phyloP scores from a whole-genome alignment of 2,888 invertebrate species.

The Aplocera efformata region DNA sequence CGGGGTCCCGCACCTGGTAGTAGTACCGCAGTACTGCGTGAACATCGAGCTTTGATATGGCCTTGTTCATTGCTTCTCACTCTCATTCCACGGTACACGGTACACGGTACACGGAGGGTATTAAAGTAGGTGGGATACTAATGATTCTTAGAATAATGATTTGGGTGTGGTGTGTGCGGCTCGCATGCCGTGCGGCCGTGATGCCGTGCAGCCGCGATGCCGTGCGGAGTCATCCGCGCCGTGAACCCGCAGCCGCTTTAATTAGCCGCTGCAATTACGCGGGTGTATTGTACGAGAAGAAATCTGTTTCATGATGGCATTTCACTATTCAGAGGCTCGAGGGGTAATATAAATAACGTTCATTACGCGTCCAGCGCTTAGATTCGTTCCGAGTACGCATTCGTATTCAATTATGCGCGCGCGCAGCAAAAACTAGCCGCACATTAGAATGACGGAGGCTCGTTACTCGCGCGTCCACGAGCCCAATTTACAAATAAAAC shows the following conservation, averaged over 20 bases:
- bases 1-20: too few relatives aligned
- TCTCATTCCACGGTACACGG: too few relatives aligned
- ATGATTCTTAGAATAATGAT: too few relatives aligned
- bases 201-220: not conserved
- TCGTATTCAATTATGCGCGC: conserved; percentile 70
- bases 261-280: conserved; percentile 15
- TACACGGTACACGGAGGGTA: too few relatives aligned
- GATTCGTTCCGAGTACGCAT: conserved; percentile 63
- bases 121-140: too few relatives aligned
- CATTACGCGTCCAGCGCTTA: conserved; percentile 56
- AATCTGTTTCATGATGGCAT: conserved; percentile 27
- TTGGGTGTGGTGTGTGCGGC: too few relatives aligned
- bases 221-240: not conserved
- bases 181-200: too few relatives aligned
- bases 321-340: conserved; percentile 22
- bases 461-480: conserved; percentile 34
- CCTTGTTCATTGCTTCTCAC: too few relatives aligned
- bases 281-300: conserved; percentile 21
- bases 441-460: conserved; percentile 69
- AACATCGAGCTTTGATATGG: too few relatives aligned
- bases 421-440: conserved; percentile 67
- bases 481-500: conserved; percentile 78
- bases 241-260: conserved; percentile 9
- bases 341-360: conserved; percentile 39
- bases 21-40: too few relatives aligned